Evolutionary conservation across 2,113 vertebrate species (phyloP).

Genomic region (Lophius piscatorius): DNA sequence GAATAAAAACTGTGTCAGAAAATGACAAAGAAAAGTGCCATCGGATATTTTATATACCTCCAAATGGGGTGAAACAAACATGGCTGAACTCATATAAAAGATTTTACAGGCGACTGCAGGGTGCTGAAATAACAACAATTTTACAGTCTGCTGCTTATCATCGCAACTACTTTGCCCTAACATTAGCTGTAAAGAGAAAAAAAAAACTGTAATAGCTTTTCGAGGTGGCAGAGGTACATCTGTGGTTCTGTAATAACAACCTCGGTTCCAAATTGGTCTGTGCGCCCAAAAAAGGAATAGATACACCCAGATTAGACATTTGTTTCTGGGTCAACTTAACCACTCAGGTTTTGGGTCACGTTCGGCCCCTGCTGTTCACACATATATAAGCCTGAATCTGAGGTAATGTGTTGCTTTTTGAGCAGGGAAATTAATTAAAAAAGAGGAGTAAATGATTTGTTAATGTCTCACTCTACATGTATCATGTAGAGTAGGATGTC

Average conservation of each 20-base stretch:
- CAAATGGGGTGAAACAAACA: too few species aligned
- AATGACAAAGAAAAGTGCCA: too few species aligned
- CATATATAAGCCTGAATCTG: not conserved
- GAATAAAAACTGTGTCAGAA: too few species aligned
- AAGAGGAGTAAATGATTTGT: not conserved
- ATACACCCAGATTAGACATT: not conserved
- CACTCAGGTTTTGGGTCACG: not conserved
- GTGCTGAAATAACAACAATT: too few species aligned
- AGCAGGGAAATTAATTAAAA: conserved; percentile 7
- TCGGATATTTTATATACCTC: too few species aligned
- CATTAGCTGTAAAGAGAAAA: not conserved
- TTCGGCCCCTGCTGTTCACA: not conserved
- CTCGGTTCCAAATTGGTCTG: not conserved
- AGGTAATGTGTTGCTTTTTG: not conserved
- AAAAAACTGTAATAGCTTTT: too few species aligned
- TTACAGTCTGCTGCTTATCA: not conserved
- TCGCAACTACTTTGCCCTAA: not conserved
- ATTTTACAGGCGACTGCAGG: too few species aligned
- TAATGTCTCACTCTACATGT: conserved; percentile 7
- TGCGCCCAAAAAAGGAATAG: conserved; percentile 9
- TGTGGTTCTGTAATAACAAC: not conserved
- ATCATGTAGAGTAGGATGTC: too few species aligned
- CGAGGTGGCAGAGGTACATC: not conserved
- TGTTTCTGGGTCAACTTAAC: conserved; percentile 20
- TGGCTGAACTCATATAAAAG: too few species aligned